Base-by-base conservation (phyloP, 2,888 invertebrate genomes). In the Rotaria magnacalcarata region DNA sequence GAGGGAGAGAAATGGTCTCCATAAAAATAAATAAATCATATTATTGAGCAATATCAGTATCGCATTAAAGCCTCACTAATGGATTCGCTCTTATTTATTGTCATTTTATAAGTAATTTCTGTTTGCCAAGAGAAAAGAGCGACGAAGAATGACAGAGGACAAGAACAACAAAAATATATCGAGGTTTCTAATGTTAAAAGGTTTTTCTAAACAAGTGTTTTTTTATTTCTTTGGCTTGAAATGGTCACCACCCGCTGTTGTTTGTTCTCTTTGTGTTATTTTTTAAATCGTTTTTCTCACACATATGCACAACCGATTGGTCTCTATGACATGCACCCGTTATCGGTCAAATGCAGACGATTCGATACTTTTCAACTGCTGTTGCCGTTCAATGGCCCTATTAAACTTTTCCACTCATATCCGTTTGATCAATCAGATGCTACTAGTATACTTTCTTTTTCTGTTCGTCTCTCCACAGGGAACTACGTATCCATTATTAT, bases 401-500 rank as follows among this genome's bases (percentile, higher is more conserved):
- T 67, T 67, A 67, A 67, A 67, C 67, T 67, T 67, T 67, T 67
- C 67, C 34, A 67, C 67, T 67, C 67, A 41, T 34, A 67, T 67
- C 67, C 67, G 67, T 67, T 67, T 67, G 67, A 67, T 67, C 67
- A 67, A 67, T 67, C 67, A 67, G 67, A 67, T 67, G 67, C 41
- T 67, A 27, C 34, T 27, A 19, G 16, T 67, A 2, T 27, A 34
- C 34, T 34, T 67, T 60, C 4, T 60, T n/a, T 27, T 27, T 60
- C 27, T 14, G 11, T 60, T 16, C 19, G 11, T 67, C 34, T 7
- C 67, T 67, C 67, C 67, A 67, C 34, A 67, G 67, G 67, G 67
- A 67, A 67, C 34, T 67, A 16, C 34, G 34, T 67, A 27, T 67
- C 67, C 67, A 41, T 67, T 67, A 67, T 34, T 67, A 19, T 67